These are phyloP conservation scores for Phodopus roborovskii DNA, from an alignment of 2,113 vertebrate species.

Conservation along the genomic window DNA sequence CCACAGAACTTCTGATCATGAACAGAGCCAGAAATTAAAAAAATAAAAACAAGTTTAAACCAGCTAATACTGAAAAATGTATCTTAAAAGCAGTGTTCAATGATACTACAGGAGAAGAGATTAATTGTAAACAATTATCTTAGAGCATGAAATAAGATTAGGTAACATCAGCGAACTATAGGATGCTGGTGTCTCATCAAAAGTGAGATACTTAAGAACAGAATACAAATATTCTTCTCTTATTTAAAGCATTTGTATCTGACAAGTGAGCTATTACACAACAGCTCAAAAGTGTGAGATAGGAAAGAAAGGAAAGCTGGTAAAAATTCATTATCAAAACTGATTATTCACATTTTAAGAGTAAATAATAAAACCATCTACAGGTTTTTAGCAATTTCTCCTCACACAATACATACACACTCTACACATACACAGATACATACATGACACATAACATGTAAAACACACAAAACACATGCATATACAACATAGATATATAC, in stretches of 20 bases:
- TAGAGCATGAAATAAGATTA: conserved; percentile 63
- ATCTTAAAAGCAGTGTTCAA: background rate
- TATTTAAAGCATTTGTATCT: conserved; percentile 9
- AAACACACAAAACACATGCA: background rate
- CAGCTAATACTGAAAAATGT: background rate
- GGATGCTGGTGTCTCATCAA: conserved; percentile 38
- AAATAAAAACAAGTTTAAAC: conserved; percentile 9
- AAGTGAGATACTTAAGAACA: conserved; percentile 50
- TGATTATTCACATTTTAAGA: background rate
- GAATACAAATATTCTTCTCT: background rate
- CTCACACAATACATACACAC: background rate
- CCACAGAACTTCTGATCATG: background rate
- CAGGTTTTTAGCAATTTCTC: background rate
- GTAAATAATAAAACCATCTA: background rate
- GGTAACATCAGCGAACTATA: conserved; percentile 58
- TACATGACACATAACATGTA: background rate
- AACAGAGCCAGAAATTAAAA: conserved; percentile 1
- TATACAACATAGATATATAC: background rate
- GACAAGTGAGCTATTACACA: background rate
- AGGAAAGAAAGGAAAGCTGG: background rate
- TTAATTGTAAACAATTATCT: conserved; percentile 49
- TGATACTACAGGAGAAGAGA: background rate
- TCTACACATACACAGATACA: background rate
- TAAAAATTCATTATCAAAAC: background rate
- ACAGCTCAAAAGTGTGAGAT: background rate